Conservation (phyloP, 2,888 invertebrate species). For the Calameuta idolon region DNA sequence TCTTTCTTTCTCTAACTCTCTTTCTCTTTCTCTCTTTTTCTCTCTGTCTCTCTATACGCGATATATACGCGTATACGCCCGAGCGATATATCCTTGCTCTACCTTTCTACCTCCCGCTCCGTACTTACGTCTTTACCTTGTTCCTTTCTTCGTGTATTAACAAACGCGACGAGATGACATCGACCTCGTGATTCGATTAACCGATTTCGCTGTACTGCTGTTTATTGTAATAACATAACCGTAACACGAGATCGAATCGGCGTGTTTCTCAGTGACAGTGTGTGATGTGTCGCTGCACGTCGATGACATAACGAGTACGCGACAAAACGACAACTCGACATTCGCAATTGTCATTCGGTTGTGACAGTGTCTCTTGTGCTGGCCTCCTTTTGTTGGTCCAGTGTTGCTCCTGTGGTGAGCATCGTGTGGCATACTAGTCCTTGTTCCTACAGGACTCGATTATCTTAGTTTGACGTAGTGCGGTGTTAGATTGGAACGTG, state of each 20-base stretch:
- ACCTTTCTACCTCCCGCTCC: conserved; percentile 23
- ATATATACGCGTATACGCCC: conserved; percentile 26
- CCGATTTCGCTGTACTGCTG: background rate
- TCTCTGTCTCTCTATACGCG: conserved; percentile 18
- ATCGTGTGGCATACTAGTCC: background rate
- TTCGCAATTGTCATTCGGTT: background rate
- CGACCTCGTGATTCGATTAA: conserved; percentile 4
- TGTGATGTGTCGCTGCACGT: background rate
- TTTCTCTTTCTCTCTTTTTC: conserved; percentile 6
- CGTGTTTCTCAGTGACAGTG: background rate
- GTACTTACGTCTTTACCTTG: conserved; percentile 1
- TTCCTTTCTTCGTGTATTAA: background rate
- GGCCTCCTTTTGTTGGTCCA: background rate
- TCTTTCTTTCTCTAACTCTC: background rate
- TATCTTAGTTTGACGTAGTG: background rate
- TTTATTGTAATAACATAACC: background rate
- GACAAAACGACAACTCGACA: conserved; percentile 19
- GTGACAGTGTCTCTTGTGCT: background rate
- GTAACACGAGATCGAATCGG: background rate
- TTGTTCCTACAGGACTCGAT: background rate
- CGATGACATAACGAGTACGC: conserved; percentile 37
- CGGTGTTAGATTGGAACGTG: background rate
- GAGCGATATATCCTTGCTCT: conserved; percentile 30
- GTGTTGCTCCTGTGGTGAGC: background rate
- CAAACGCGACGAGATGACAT: background rate